Evolutionary conservation across 2,113 vertebrate species (phyloP), one percentile per base, ranked within the genome.

Genomic region (Glaucomys volans): DNA sequence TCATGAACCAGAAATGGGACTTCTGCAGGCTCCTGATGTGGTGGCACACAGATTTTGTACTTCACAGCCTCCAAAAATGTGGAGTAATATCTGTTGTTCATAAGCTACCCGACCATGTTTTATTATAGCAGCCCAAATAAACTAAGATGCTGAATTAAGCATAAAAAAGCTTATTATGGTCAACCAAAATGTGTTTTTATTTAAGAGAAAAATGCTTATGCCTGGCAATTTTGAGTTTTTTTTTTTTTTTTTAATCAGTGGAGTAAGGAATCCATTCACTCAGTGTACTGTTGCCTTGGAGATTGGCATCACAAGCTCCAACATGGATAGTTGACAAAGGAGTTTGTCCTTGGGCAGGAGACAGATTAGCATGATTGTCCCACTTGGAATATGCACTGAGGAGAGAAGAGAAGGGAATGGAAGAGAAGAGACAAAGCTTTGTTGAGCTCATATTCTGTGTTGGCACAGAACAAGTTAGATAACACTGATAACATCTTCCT

Each of bases 41-140:
- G 0, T 52, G 8, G 0, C 1, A 18, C 4, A 14, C 52, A 66
- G 32, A 26, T 3, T 12, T 64, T 54, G 1, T 4, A 3, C n/a
- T 87, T 75, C 5, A 2, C 77, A 74, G 40, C 35, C 12, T 64
- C 80, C 42, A 84, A 26, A 47, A 84, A 74, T 50, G 54, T 84
- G 32, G 54, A 57, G 54, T 80, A 26, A 76, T 47, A 64, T 35
- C 72, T 76, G 7, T n/a, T 89, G 20, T 47, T 62, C 57, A 64
- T 76, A 37, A 64, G 22, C 22, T 42, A 50, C 16, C 22, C 28
- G 12, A n/a, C 18, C 32, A 87, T 10, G 57, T 32, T 72, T 86
- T 75, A 3, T 75, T 59, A 26, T 35, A 82, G 14, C 16, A 75
- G 35, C 1, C 44, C 24, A 54, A 62, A 57, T 30, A 12, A 28